Evolutionary conservation across 2,888 invertebrate species (phyloP).

Genomic region (Hypsopygia costalis): DNA sequence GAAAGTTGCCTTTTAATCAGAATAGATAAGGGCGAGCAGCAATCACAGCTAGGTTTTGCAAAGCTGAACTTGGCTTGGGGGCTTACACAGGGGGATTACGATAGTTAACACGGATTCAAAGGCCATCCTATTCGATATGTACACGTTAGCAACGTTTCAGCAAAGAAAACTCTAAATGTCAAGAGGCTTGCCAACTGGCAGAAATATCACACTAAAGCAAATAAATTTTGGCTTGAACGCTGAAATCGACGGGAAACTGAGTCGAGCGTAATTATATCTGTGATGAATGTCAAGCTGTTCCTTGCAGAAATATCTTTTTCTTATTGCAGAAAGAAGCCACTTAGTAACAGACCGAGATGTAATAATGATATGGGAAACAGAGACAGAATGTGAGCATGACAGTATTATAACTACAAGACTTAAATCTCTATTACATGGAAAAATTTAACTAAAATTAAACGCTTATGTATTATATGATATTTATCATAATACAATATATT

Average conservation of each 20-base stretch:
- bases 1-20: neutral
- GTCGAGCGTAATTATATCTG: conserved; percentile 4
- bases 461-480: no score
- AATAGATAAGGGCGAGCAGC: conserved; percentile 1
- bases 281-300: conserved; percentile 8
- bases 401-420: no score
- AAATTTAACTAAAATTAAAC: no score
- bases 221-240: conserved; percentile 30
- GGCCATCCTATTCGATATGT: conserved; percentile 37
- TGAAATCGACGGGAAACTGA: conserved; percentile 10
- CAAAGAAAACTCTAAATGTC: conserved; percentile 48
- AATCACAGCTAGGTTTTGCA: conserved; percentile 13
- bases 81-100: conserved; percentile 41
- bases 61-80: conserved; percentile 29
- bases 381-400: no score
- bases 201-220: conserved; percentile 34
- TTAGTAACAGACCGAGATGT: conserved; percentile 1
- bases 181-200: conserved; percentile 47
- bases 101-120: conserved; percentile 49
- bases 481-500: no score
- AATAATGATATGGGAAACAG: no score
- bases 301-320: neutral
- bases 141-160: conserved; percentile 31
- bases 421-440: no score
- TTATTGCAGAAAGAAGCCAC: neutral